Base-by-base conservation (phyloP, 92 coral and sea anemone species). In the Porites divaricata region DNA sequence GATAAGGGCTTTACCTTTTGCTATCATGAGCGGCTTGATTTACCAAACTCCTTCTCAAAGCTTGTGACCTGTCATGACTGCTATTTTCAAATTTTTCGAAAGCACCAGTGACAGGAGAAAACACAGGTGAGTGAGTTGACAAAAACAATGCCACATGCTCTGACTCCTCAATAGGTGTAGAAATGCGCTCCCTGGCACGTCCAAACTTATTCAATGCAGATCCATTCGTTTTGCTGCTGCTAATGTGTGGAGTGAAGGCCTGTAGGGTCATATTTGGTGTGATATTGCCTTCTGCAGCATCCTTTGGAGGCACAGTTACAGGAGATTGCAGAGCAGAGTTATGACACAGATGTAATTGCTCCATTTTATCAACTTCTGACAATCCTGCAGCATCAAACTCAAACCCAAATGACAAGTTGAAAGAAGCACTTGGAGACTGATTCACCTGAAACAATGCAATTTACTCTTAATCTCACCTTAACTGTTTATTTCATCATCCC, bases 361-460 rank as follows among this genome's bases (percentile, higher is more conserved):
- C 95, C 51, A 96, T 90, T 74, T 90, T 85, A 70, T 97, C 99
- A 73, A 97, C 91, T 72, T 92, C 95, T 9, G 94, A 91, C 41
- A 97, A 83, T 50, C 91, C 97, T 23, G 95, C 95, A 6, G 94
- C 95, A 81, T 96, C 99, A 91, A 96, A 91, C 65, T 97, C 98
- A 89, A 94, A 96, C 53, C 99, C 98, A 91, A 91, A 92, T 48
- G 98, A 97, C 74, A 95, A 59, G 72, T 74, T 90, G 77, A 92
- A 89, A 22, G 94, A 88, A 14, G 83, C 75, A 66, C 77, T 48
- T 16, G 87, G 90, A 2, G 93, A 90, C 16, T 62, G 78, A 24
- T 72, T 62, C 25, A 21, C 63, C 86, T 72, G 45, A 72, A 72
- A 59, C 15, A 70, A 35, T 13, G 6, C 20, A 61, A 61, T 11